phyloP scores from a whole-genome alignment of 2,888 invertebrate genomes.

The Rapana venosa region DNA sequence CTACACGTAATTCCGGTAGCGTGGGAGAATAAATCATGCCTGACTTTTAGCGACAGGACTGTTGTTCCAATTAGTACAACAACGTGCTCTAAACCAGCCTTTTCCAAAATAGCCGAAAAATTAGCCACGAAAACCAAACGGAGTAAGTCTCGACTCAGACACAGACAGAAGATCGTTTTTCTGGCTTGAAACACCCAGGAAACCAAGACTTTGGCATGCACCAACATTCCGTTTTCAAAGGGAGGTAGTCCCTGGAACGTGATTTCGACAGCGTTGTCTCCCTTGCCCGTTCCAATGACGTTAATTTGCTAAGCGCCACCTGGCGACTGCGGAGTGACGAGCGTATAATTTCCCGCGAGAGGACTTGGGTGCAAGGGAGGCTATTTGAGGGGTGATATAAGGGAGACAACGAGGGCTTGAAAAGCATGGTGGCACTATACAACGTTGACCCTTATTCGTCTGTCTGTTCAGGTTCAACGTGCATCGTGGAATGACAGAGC shows the following conservation, averaged over 20 bases:
- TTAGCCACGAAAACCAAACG: no score
- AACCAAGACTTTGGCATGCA: not conserved
- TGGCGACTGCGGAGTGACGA: conserved; percentile 34
- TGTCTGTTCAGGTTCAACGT: no score
- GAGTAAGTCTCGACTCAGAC: not conserved
- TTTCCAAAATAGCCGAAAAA: no score
- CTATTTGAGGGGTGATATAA: not conserved
- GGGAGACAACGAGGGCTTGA: not conserved
- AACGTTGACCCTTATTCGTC: no score
- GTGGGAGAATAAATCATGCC: no score
- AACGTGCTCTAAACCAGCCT: no score
- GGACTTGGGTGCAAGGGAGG: not conserved
- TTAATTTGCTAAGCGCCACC: conserved; percentile 41
- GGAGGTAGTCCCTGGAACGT: not conserved
- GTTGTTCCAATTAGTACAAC: no score
- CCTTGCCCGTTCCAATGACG: conserved; percentile 8
- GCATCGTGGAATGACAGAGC: no score
- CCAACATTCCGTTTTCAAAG: not conserved
- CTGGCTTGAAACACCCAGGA: not conserved
- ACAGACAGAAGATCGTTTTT: not conserved
- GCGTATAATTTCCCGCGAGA: conserved; percentile 30
- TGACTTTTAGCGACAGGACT: no score
- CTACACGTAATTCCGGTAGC: no score
- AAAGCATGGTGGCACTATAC: no score
- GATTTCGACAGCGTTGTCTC: not conserved